Percentiles rank a stretch among this genome's conserved stretches.
Evolutionary conservation across 2,888 invertebrate species (phyloP).

Genomic region (Agonopterix subpropinquella): DNA sequence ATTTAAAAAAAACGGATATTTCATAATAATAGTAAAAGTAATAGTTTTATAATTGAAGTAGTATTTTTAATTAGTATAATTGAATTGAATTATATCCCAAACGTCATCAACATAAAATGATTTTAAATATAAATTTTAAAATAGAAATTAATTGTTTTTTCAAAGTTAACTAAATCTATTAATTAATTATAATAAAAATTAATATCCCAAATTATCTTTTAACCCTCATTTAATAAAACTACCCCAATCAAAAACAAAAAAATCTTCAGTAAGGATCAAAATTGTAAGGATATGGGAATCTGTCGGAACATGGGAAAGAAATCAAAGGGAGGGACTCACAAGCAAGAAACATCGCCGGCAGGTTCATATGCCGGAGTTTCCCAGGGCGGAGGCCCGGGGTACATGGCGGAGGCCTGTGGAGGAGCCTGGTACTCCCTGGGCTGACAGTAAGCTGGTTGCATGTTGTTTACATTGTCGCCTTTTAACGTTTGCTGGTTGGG

Average conservation of each 20-base stretch:
- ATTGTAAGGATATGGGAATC: constrained; percentile 18
- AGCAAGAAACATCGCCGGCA: constrained; percentile 69
- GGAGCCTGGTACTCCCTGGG: constrained; percentile 56
- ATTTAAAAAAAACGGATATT: too few species aligned
- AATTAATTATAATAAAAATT: too few species aligned
- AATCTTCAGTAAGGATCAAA: constrained; percentile 5
- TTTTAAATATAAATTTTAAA: too few species aligned
- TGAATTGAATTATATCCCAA: too few species aligned
- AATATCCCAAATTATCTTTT: not conserved
- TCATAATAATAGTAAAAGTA: too few species aligned
- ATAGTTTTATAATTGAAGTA: too few species aligned
- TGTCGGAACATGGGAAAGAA: constrained; percentile 32
- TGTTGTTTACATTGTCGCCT: constrained; percentile 76
- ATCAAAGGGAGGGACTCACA: constrained; percentile 67
- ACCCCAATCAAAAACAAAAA: constrained; percentile 6
- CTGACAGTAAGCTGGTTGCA: constrained; percentile 57
- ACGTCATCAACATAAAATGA: too few species aligned
- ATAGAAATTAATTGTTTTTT: too few species aligned
- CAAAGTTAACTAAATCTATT: too few species aligned
- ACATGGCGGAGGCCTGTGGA: constrained; percentile 41
- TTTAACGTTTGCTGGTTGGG: constrained; percentile 60
- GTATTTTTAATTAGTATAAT: too few species aligned
- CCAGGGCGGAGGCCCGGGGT: constrained; percentile 55
- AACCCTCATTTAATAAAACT: not conserved
- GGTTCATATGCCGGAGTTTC: constrained; percentile 66